These are phyloP conservation scores for Crenichthys baileyi DNA, from an alignment of 2,797 vertebrate genomes.

Conservation along the genomic window DNA sequence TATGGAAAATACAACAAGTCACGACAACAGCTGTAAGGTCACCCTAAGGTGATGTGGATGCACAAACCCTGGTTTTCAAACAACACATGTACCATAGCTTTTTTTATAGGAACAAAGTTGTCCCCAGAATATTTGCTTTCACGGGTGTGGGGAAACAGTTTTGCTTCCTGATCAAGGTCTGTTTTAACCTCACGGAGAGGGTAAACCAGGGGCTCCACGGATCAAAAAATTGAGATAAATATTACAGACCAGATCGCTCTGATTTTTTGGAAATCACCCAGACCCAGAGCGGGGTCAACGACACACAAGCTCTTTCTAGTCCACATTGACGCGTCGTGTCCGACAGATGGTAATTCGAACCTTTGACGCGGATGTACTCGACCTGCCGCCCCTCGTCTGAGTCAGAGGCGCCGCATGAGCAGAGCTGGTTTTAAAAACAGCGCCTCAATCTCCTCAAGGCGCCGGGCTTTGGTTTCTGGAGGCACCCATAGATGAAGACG, in stretches of 20 bases:
- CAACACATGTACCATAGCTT: conserved; percentile 28
- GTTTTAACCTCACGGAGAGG: conserved; percentile 12
- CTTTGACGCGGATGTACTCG: conserved; percentile 98
- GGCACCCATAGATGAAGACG: conserved; percentile 92
- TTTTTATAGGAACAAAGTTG: conserved; percentile 7
- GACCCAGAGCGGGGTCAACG: conserved; percentile 1
- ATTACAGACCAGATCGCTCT: conserved; percentile 22
- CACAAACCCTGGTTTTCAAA: conserved; percentile 19
- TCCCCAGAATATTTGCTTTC: conserved; percentile 2
- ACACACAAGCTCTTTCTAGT: conserved; percentile 72
- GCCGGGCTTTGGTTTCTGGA: conserved; percentile 97
- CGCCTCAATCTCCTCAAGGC: conserved; percentile 95
- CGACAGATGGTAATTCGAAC: conserved; percentile 98
- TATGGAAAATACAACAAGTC: conserved; percentile 23
- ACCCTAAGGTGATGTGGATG: conserved; percentile 9
- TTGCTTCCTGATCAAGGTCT: not conserved
- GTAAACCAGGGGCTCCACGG: conserved; percentile 19
- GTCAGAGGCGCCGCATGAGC: conserved; percentile 91
- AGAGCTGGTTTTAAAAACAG: conserved; percentile 93
- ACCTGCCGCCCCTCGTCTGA: conserved; percentile 96
- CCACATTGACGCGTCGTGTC: conserved; percentile 97
- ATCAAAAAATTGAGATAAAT: conserved; percentile 19
- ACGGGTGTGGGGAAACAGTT: conserved; percentile 1
- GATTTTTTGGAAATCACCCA: conserved; percentile 20
- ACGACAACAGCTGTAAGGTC: conserved; percentile 19